Base-by-base conservation (phyloP, 2,888 invertebrate genomes). In the Acleris literana region DNA sequence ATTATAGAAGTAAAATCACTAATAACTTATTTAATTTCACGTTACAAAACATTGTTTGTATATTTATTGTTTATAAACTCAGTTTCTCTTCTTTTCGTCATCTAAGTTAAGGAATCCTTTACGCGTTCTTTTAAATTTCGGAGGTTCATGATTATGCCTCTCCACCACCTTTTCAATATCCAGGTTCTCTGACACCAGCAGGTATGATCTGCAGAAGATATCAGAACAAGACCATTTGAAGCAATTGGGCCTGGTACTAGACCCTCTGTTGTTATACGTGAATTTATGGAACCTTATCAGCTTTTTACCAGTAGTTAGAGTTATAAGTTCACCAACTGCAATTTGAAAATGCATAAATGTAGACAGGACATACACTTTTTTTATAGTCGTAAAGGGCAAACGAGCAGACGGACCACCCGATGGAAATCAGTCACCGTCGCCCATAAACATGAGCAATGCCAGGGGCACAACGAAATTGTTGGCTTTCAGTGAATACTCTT, bases 181-280 rank as follows among this genome's bases (percentile, higher is more conserved):
- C 25, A 77, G 53, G 39, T 76, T 75, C 4, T 67, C 55, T 3
- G 75, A 70, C 0, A 77, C 72, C n/a, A 76, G 25, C 1, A 76
- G 68, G 54, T 71, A 71, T 0, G 72, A 73, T 3, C 56, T 63
- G 64, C 76, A 76, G 20, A 58, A 51, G 0, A 16, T 13, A 3
- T 56, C 46, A 0, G 72, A 69, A 46, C 76, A 77, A 3, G 49
- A 57, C 77, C 77, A 76, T 20, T 62, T 64, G 59, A 68, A 77
- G 1, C 52, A 51, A 7, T 60, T 65, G n/a, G 33, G 25, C 25
- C 49, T 68, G 1, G 61, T 63, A 11, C 59, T 55, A 1, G 53
- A 53, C 2, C 75, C 76, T 18, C 29, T 49, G 57, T 77, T 75
- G 25, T 29, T 46, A 64, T 70, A 77, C 0, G 73, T 72, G 49